phyloP scores from a whole-genome alignment of 2,797 vertebrate genomes.

The Malacoraja senta region DNA sequence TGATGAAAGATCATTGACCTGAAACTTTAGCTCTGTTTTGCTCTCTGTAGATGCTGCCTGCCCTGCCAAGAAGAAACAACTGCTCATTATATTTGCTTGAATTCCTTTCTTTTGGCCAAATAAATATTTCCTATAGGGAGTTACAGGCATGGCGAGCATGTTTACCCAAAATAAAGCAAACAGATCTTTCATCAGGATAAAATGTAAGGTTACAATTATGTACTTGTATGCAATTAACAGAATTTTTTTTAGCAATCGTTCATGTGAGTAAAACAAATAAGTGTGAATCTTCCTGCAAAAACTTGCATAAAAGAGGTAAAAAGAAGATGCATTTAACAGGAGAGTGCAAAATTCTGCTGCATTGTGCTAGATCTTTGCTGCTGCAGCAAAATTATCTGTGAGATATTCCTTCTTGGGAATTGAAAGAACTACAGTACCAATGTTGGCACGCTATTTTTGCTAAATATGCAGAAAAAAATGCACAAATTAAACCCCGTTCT shows the following conservation, averaged over 20 bases:
- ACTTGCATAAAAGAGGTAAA: not conserved
- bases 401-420: not conserved
- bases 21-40: too few species aligned
- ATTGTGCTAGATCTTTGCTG: not conserved
- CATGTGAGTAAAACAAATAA: not conserved
- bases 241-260: not conserved
- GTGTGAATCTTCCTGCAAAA: not conserved
- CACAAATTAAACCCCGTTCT: not conserved
- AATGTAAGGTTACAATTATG: not conserved
- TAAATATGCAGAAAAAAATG: not conserved
- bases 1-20: too few species aligned
- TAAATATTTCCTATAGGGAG: not conserved
- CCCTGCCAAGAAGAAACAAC: not conserved
- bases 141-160: not conserved
- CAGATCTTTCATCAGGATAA: not conserved
- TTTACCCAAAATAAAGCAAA: not conserved
- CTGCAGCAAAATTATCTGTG: not conserved
- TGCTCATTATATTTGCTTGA: not conserved
- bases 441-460: not conserved
- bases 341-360: not conserved
- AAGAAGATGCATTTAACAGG: not conserved
- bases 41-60: too few species aligned
- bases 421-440: not conserved
- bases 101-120: not conserved
- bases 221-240: too few species aligned